Conservation (phyloP, 2,113 vertebrate species). For the Chaetodon auriga region DNA sequence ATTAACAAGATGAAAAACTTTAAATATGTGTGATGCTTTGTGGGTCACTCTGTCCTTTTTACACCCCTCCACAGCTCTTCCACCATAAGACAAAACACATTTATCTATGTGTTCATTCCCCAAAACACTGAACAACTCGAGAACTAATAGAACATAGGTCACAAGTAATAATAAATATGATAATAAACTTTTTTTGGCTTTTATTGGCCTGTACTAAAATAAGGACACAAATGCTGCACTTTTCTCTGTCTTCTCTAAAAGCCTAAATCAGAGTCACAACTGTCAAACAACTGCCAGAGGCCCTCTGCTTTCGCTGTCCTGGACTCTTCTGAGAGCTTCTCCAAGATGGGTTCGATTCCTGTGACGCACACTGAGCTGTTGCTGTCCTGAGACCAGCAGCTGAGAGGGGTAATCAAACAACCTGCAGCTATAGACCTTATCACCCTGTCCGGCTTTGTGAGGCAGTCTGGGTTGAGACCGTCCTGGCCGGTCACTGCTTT, state of each 20-base stretch:
- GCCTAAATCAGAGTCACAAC: conserved; percentile 53
- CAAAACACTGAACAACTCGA: neutral
- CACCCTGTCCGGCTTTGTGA: neutral
- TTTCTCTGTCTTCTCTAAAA: conserved; percentile 24
- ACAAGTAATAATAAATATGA: conserved; percentile 5
- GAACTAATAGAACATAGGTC: conserved; percentile 23
- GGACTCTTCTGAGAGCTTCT: conserved; percentile 43
- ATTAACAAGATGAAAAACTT: neutral
- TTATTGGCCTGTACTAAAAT: neutral
- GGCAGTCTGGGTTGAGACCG: neutral
- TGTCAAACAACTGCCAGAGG: conserved; percentile 82
- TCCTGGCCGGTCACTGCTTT: neutral
- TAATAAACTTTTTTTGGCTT: conserved; percentile 4
- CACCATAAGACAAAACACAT: neutral
- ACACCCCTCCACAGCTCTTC: neutral
- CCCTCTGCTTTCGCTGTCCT: conserved; percentile 30
- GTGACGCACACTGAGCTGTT: conserved; percentile 46
- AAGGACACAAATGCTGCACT: neutral
- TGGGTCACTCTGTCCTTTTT: neutral
- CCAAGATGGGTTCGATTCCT: conserved; percentile 49
- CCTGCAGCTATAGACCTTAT: conserved; percentile 20
- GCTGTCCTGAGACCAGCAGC: conserved; percentile 80
- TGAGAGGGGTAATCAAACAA: conserved; percentile 62
- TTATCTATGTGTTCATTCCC: neutral
- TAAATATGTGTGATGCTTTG: neutral